phyloP scores from a whole-genome alignment of 2,113 vertebrate species.

The Carassius auratus region DNA sequence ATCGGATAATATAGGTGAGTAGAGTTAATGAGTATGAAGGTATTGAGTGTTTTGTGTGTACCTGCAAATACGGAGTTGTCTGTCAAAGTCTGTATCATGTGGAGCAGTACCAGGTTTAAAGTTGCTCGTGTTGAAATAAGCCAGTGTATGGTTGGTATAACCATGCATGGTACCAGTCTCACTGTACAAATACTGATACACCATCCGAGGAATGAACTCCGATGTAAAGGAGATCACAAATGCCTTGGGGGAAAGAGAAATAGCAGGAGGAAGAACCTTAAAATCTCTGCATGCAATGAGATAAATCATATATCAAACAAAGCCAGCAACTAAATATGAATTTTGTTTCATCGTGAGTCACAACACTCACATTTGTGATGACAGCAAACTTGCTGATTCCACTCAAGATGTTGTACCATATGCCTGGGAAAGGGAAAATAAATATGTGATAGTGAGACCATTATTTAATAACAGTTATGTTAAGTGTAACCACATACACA shows the following conservation, averaged over 20 bases:
- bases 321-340: background rate
- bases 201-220: slow-evolving; percentile 93
- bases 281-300: background rate
- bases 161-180: slow-evolving; percentile 90
- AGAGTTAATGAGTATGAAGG: slow-evolving; percentile 32
- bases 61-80: slow-evolving; percentile 91
- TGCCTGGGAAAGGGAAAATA: slow-evolving; percentile 76
- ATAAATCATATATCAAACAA: too few species aligned
- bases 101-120: slow-evolving; percentile 87
- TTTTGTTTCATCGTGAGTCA: background rate
- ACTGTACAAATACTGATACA: slow-evolving; percentile 94
- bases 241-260: slow-evolving; percentile 75
- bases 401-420: slow-evolving; percentile 97
- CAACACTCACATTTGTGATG: slow-evolving; percentile 95
- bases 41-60: slow-evolving; percentile 53
- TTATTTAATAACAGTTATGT: background rate
- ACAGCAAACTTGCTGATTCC: slow-evolving; percentile 97
- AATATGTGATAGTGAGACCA: slow-evolving; percentile 45
- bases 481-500: too few species aligned
- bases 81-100: slow-evolving; percentile 80
- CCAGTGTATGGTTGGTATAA: slow-evolving; percentile 93
- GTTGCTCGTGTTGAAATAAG: slow-evolving; percentile 94
- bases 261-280: slow-evolving; percentile 16
- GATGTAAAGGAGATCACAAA: slow-evolving; percentile 98
- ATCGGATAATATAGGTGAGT: background rate